Percentiles rank a stretch among this genome's conserved stretches.
phyloP scores from a whole-genome alignment of 2,888 invertebrate genomes.

The Linhomoeus sp. region DNA sequence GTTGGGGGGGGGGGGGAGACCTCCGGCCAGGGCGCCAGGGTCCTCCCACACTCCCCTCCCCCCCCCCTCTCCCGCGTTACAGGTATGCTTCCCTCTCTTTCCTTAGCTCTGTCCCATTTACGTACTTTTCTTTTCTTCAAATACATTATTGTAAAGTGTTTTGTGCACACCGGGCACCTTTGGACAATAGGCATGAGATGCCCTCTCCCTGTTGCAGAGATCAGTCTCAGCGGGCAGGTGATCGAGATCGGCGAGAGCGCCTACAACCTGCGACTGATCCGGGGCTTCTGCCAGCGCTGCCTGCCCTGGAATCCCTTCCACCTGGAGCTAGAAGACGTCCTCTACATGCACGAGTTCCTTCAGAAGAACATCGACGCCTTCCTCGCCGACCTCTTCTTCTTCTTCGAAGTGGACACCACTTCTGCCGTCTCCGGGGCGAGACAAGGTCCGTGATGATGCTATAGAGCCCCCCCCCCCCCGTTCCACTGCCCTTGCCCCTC shows the following conservation, averaged over 20 bases:
- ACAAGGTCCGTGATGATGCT: not conserved
- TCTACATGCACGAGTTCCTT: constrained; percentile 27
- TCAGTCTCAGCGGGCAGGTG: constrained; percentile 29
- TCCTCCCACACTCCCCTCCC: no score
- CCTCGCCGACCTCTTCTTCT: constrained; percentile 31
- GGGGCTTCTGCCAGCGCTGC: constrained; percentile 26
- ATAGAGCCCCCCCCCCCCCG: not conserved
- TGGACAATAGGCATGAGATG: no score
- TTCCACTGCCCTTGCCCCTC: not conserved
- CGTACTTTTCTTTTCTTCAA: no score
- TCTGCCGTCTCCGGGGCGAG: not conserved
- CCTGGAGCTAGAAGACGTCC: constrained; percentile 32
- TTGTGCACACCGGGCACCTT: no score
- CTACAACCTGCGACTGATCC: constrained; percentile 30
- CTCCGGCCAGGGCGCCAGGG: no score
- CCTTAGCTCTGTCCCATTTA: no score
- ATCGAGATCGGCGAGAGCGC: constrained; percentile 31
- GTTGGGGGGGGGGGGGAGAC: no score
- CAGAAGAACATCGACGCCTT: constrained; percentile 26
- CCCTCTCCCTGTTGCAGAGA: constrained; percentile 25
- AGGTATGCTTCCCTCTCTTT: no score
- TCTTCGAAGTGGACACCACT: constrained; percentile 21
- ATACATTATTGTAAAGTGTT: no score
- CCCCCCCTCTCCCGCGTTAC: no score
- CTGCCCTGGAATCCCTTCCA: constrained; percentile 29